Conservation (phyloP, 37 sponge, comb jelly and placozoan species). For the Mnemiopsis leidyi region DNA sequence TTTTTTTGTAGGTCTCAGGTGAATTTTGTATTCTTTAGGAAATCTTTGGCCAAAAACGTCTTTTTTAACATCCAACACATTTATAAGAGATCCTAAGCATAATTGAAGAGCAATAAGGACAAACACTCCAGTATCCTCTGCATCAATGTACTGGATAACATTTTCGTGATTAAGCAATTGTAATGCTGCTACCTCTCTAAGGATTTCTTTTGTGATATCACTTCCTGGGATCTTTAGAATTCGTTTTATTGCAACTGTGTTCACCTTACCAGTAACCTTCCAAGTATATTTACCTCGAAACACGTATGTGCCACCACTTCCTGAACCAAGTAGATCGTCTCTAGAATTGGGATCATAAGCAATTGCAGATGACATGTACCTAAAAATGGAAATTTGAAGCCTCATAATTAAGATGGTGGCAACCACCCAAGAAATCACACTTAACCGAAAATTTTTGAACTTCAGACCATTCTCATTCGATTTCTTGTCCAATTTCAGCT, state of each 20-base stretch:
- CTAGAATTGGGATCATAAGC: not conserved
- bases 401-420: no score
- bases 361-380: no score
- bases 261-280: not conserved
- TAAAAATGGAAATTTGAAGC: no score
- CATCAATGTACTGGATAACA: not conserved
- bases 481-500: no score
- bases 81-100: not conserved
- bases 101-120: not conserved
- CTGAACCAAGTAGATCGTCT: not conserved
- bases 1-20: not conserved
- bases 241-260: not conserved
- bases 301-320: not conserved
- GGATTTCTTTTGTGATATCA: not conserved
- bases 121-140: not conserved
- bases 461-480: no score
- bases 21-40: not conserved
- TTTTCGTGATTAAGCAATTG: not conserved
- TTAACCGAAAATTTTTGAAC: no score
- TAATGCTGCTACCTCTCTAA: not conserved
- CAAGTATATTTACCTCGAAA: not conserved
- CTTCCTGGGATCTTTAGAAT: not conserved
- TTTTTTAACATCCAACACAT: not conserved
- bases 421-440: no score
- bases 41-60: not conserved